These are phyloP conservation scores for Sebastes steindachneri DNA, from an alignment of 2,797 vertebrate species.

Conservation along the genomic window DNA sequence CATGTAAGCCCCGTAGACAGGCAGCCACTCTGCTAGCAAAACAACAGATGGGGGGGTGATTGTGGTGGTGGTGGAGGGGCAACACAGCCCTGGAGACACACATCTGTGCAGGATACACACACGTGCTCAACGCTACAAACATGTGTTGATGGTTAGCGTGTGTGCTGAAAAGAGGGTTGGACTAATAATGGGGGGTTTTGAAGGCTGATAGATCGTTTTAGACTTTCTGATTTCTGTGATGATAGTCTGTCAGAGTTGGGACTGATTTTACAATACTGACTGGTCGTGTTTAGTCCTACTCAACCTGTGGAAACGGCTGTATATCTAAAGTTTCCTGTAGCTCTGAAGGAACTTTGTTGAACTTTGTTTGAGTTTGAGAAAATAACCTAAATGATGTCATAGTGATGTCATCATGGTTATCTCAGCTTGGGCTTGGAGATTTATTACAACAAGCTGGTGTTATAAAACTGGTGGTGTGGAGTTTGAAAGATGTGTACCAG, in stretches of 20 bases:
- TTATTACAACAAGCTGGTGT: not conserved
- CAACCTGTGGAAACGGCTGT: no score
- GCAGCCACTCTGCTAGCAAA: slow-evolving; percentile 39
- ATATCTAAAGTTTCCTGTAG: no score
- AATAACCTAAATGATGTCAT: not conserved
- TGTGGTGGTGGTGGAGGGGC: not conserved
- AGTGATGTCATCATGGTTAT: not conserved
- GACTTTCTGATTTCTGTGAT: not conserved
- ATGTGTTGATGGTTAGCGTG: slow-evolving; percentile 18
- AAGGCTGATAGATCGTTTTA: not conserved
- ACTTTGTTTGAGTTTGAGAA: not conserved
- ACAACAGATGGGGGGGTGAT: slow-evolving; percentile 44
- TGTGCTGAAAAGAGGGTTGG: not conserved
- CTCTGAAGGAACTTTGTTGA: no score
- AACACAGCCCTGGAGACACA: slow-evolving; percentile 10
- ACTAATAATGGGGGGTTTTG: not conserved
- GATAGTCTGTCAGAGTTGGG: not conserved
- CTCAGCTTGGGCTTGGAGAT: not conserved
- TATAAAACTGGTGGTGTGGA: no score
- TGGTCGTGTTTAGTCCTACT: not conserved
- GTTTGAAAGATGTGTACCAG: no score
- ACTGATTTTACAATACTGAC: not conserved
- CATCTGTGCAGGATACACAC: slow-evolving; percentile 13
- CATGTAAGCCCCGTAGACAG: slow-evolving; percentile 15
- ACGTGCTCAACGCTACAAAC: slow-evolving; percentile 12